A percentile compares a stretch with the other conserved stretches of the same genome.
Evolutionary conservation across 2,888 invertebrate species (phyloP).

Genomic region (Plebejus anna): DNA sequence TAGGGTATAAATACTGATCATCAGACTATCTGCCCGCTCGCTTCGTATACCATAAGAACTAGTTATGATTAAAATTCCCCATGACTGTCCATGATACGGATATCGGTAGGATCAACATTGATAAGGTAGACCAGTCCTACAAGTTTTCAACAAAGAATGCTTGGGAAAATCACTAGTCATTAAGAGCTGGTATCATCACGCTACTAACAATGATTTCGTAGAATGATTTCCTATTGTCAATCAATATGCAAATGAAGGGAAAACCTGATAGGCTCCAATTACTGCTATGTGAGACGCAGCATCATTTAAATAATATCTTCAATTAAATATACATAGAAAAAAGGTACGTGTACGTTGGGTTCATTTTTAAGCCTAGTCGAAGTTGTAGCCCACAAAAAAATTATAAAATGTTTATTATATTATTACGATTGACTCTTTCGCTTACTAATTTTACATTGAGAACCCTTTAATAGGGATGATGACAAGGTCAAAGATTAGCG

Average conservation of each 20-base stretch:
- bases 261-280: slow-evolving; percentile 28
- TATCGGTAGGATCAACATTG: neutral
- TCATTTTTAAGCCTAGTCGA: too few relatives aligned
- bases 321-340: neutral
- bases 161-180: slow-evolving; percentile 9
- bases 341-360: neutral
- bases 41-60: neutral
- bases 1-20: neutral
- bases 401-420: too few relatives aligned
- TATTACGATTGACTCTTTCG: too few relatives aligned
- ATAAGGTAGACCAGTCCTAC: neutral
- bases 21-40: neutral
- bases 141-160: neutral
- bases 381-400: too few relatives aligned
- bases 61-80: neutral
- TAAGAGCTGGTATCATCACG: slow-evolving; percentile 9
- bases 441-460: too few relatives aligned
- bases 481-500: too few relatives aligned
- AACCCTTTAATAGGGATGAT: too few relatives aligned
- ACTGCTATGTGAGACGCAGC: slow-evolving; percentile 1
- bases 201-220: slow-evolving; percentile 29
- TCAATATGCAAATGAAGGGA: slow-evolving; percentile 31
- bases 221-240: slow-evolving; percentile 34
- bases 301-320: neutral
- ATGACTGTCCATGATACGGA: neutral